Evolutionary conservation across 1,140 invertebrate genomes (phyloP), one percentile per base, ranked within the genome.

Genomic region (Teleopsis dalmanni): DNA sequence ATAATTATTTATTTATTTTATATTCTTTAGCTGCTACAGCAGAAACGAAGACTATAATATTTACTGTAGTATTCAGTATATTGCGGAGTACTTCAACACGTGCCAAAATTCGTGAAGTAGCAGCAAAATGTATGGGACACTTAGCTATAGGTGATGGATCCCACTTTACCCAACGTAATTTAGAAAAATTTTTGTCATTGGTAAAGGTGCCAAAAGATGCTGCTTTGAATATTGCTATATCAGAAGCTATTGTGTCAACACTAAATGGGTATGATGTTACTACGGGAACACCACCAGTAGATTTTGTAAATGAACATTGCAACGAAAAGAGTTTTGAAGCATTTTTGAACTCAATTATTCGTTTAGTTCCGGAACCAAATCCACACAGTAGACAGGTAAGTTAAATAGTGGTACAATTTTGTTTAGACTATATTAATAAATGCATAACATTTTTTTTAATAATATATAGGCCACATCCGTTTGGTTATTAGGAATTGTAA

Each of bases 401-500:
- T 37, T 53, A 25, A 35, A 21, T 25, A 22, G 21, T 5, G 13
- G 13, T 4, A 10, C 10, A 10, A 22, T 19, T 22, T 19, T 10
- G 21, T 8, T 13, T 13, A 10, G 4, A 21, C 18, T 42, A 4
- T 42, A 1, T 29, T 25, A 26, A 1, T 7, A 10, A 23, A 11
- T 31, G 4, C 1, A 14, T 43, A 18, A 26, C 1, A 26, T 43
- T 21, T 38, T 7, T 18, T 19, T 21, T 2, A 51, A 48, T 43
- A 55, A 34, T 40, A 58, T 14, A 10, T 10, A 48, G 44, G 22
- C 65, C 7, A 59, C 60, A 10, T 58, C 65, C 0, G 65, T 94
- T 48, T 95, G 91, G 90, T 72, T 95, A 13, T 71, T 94, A 47
- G 82, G 87, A 4, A 62, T 95, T 25, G 70, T 92, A 3, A 91